Evolutionary conservation across 2,113 vertebrate genomes (phyloP), one percentile per base, ranked within the genome.

Genomic region (Bubo blakistoni): DNA sequence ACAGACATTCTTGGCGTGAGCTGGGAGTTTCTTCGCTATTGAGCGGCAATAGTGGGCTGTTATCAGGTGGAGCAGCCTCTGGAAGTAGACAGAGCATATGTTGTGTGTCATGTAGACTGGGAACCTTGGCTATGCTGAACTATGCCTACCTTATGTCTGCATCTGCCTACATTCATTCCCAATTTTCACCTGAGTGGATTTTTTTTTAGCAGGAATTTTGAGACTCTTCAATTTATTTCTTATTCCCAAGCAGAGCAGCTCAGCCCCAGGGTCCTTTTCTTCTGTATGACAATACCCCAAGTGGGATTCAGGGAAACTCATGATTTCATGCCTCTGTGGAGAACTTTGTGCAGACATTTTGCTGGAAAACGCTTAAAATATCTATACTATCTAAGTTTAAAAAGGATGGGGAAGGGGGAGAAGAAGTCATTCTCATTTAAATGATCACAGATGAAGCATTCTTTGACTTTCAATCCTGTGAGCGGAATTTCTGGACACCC

Each of bases 371-470:
- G 51, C 73, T 95, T 94, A 76, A 95, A 88, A 71, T 65, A 36
- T 74, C 73, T 94, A 49, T 71, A 82, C 20, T 62, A 82, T 54
- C 38, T 34, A 95, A 95, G 44, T 91, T 95, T 44, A 42, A 93
- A 96, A 96, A 88, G 65, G 73, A 66, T 55, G 4, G 46, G 26
- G 57, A 24, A 19, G 10, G 21, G 10, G 2, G 1, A 5, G 9
- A 30, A 66, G 65, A 40, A 55, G 36, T 47, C 32, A 80, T 74
- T 92, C 83, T 76, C 7, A 5, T 88, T 79, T 96, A 83, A 96
- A 89, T 93, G 88, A 90, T 92, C 96, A 96, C 81, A 92, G 95
- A 85, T 82, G 67, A 95, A 92, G 66, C 52, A 46, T 94, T 92
- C 78, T 93, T 95, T 51, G 72, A 95, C 96, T 95, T 89, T 82